A percentile compares a stretch with the other conserved stretches of the same genome.
phyloP scores from a whole-genome alignment of 2,797 vertebrate genomes.

The Sebastes hubbsi region DNA sequence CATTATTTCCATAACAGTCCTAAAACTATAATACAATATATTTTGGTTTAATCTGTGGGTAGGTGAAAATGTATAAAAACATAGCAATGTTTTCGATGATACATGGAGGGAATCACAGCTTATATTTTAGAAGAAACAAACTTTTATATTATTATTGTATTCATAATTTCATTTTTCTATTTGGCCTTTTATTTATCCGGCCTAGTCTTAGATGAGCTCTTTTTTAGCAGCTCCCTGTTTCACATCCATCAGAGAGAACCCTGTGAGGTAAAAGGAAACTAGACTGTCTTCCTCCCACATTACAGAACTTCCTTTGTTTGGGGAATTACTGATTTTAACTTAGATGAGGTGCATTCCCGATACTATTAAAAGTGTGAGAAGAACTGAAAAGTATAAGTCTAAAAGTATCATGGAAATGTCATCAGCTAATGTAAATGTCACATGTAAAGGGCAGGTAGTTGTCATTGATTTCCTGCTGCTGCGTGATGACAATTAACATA shows the following conservation, averaged over 20 bases:
- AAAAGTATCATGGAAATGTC: not conserved
- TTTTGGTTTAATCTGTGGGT: not conserved
- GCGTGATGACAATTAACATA: not conserved
- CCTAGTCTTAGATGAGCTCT: not conserved
- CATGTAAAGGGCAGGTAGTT: not conserved
- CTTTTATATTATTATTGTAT: not conserved
- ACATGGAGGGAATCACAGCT: not conserved
- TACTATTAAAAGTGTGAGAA: not conserved
- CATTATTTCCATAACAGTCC: not conserved
- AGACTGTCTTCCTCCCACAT: conserved; percentile 31
- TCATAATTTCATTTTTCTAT: not conserved
- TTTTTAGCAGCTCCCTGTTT: not conserved
- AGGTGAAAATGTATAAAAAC: not conserved
- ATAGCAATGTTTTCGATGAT: not conserved
- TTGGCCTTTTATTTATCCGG: not conserved
- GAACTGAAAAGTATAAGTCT: not conserved
- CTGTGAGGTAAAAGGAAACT: conserved; percentile 44
- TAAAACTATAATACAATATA: not conserved
- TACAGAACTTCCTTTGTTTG: conserved; percentile 18
- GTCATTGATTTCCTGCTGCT: conserved; percentile 9
- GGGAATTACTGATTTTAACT: conserved; percentile 28
- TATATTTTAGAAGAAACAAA: not conserved
- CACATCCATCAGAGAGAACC: conserved; percentile 40
- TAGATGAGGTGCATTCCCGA: not conserved
- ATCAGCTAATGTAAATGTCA: not conserved